Conservation (phyloP, 2,797 vertebrate species). For the Sphenodon punctatus region DNA sequence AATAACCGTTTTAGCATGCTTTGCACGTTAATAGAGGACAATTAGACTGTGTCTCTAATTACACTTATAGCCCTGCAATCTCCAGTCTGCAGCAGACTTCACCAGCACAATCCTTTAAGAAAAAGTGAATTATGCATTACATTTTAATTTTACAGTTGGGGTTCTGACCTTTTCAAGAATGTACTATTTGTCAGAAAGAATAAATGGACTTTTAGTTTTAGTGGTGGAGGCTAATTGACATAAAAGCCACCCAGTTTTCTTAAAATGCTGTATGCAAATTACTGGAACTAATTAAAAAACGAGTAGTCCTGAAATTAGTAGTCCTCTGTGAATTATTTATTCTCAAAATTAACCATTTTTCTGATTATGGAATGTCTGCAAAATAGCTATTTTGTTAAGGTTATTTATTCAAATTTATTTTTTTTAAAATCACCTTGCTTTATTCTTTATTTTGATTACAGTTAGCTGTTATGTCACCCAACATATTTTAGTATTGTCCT, state of each 20-base stretch:
- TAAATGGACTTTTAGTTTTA: neutral
- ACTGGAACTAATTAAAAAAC: too few relatives aligned
- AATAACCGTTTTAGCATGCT: neutral
- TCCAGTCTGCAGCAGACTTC: neutral
- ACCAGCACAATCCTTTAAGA: neutral
- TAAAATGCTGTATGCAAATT: too few relatives aligned
- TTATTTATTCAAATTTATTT: neutral
- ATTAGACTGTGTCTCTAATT: neutral
- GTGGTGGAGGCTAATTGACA: neutral
- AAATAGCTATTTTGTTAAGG: neutral
- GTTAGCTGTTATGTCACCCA: too few relatives aligned
- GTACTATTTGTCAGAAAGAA: neutral
- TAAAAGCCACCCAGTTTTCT: too few relatives aligned
- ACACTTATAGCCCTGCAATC: neutral
- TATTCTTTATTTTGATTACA: too few relatives aligned
- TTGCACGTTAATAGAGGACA: neutral
- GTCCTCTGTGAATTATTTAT: neutral
- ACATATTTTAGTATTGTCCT: too few relatives aligned
- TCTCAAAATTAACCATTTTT: neutral
- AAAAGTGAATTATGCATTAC: neutral
- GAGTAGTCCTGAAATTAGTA: neutral
- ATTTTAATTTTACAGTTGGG: neutral
- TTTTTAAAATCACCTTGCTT: neutral
- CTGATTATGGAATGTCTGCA: neutral
- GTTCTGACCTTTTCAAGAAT: fast-evolving